phyloP scores from a whole-genome alignment of 2,113 vertebrate species.

The Camelus bactrianus region DNA sequence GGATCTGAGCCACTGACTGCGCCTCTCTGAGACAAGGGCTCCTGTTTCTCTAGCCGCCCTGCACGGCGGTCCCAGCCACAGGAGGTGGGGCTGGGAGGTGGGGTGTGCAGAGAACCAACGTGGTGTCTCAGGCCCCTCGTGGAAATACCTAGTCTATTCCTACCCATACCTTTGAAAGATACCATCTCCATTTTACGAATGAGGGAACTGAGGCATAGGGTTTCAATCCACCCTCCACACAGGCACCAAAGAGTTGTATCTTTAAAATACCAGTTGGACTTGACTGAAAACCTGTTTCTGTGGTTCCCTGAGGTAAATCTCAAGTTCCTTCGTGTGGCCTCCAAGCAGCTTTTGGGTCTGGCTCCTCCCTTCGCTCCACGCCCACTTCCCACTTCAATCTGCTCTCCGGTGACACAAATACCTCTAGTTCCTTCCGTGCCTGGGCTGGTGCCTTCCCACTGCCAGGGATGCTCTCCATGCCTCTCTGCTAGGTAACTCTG shows the following conservation, averaged over 20 bases:
- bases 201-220: background rate
- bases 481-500: background rate
- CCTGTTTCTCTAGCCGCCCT: no score
- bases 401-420: background rate
- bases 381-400: background rate
- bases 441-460: rapidly evolving
- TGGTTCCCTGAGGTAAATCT: background rate
- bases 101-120: background rate
- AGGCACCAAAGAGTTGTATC: background rate
- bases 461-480: background rate
- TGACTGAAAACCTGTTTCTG: background rate
- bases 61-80: background rate
- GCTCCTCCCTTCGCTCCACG: background rate
- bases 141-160: background rate
- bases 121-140: background rate
- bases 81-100: background rate
- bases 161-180: background rate
- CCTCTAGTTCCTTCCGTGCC: background rate
- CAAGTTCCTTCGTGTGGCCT: background rate
- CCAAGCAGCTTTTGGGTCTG: background rate
- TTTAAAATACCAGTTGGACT: background rate
- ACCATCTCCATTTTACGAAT: background rate
- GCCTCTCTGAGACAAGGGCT: background rate
- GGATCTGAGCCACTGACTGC: background rate
- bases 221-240: background rate